Conservation (phyloP, 2,113 vertebrate genomes). For the Carettochelys insculpta region DNA sequence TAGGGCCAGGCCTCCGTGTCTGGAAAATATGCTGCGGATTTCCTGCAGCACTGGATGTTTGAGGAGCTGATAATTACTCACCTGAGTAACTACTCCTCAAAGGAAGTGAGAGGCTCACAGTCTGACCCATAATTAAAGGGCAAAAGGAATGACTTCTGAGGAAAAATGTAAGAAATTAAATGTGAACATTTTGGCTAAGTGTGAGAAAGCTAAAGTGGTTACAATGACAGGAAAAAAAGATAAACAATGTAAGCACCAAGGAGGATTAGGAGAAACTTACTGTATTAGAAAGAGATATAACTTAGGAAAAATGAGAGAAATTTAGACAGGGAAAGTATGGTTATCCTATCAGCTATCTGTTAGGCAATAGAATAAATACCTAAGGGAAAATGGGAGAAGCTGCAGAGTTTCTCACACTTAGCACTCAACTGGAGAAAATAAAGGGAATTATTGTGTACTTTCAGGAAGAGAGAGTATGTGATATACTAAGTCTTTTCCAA, state of each 20-base stretch:
- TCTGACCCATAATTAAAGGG: not conserved
- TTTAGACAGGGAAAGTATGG: not conserved
- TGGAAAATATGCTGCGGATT: not conserved
- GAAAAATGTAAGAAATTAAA: too few species aligned
- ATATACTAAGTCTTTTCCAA: not conserved
- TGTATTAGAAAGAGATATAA: not conserved
- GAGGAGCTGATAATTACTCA: not conserved
- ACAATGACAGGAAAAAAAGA: not conserved
- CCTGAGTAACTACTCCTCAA: too few species aligned
- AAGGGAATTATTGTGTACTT: not conserved
- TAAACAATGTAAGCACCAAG: not conserved
- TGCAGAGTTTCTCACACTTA: not conserved
- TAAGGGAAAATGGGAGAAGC: not conserved
- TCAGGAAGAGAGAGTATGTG: not conserved
- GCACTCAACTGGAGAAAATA: not conserved
- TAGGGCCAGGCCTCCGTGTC: not conserved
- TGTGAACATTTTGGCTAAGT: not conserved
- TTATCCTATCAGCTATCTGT: not conserved
- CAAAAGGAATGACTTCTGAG: not conserved
- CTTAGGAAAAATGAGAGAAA: not conserved
- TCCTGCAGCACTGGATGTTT: slow-evolving; percentile 1
- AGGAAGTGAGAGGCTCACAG: not conserved
- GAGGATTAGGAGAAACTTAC: not conserved
- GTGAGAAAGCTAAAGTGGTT: not conserved
- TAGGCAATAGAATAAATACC: not conserved